These are phyloP conservation scores for Aphis craccivora DNA, from an alignment of 1,140 invertebrate species.

Conservation along the genomic window DNA sequence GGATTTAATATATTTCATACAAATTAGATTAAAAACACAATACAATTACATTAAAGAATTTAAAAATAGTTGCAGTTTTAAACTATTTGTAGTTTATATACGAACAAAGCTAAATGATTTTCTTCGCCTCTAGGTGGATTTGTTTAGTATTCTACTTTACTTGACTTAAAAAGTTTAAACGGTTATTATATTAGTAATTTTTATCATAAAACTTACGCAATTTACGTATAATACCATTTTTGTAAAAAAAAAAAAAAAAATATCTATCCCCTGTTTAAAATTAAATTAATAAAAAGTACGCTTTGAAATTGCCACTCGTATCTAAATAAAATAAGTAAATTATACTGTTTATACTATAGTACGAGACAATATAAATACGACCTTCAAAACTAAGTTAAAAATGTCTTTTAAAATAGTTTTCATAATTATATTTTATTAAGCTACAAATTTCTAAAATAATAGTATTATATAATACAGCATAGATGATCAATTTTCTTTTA, in stretches of 20 bases:
- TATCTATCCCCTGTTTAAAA: background rate
- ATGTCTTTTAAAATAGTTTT: background rate
- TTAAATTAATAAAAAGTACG: background rate
- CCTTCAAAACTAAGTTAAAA: background rate
- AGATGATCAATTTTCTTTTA: background rate
- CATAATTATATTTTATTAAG: background rate
- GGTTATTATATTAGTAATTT: constrained; percentile 6
- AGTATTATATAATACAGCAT: background rate
- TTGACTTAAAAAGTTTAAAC: constrained; percentile 11
- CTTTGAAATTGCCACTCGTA: background rate
- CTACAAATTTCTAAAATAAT: background rate
- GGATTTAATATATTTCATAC: background rate
- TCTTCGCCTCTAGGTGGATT: background rate
- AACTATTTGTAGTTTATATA: constrained; percentile 1
- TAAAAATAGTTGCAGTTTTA: background rate
- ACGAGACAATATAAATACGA: background rate
- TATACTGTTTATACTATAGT: background rate
- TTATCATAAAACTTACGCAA: background rate
- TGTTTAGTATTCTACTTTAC: background rate
- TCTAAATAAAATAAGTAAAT: background rate
- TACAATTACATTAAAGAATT: background rate
- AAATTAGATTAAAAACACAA: background rate
- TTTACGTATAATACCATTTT: background rate
- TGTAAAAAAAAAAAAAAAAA: background rate
- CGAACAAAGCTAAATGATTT: background rate